Conservation (phyloP, 2,888 invertebrate species). For the Lordiphosa fenestrarum region DNA sequence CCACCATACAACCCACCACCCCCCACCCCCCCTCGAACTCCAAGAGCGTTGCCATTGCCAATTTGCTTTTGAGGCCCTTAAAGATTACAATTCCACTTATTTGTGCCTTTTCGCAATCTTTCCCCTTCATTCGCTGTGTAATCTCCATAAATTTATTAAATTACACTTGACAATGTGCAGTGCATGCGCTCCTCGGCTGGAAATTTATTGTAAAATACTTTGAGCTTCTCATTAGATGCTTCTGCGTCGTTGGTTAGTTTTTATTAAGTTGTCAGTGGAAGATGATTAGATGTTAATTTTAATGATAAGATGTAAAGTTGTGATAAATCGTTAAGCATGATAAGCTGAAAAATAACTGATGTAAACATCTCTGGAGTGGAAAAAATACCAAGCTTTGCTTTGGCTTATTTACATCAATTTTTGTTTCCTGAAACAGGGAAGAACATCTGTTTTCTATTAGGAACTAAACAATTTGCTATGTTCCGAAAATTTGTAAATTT, state of each 20-base stretch:
- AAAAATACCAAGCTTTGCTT: no score
- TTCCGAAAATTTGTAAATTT: no score
- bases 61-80: slow-evolving; percentile 24
- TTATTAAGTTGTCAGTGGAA: slow-evolving; percentile 13
- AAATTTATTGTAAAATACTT: slow-evolving; percentile 2
- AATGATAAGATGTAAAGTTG: not conserved
- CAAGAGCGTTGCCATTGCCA: slow-evolving; percentile 42
- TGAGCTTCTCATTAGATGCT: slow-evolving; percentile 12
- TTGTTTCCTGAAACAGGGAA: no score
- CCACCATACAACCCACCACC: slow-evolving; percentile 1
- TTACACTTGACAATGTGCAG: slow-evolving; percentile 46
- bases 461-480: no score
- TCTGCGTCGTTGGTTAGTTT: slow-evolving; percentile 20
- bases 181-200: not conserved
- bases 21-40: slow-evolving; percentile 4
- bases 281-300: not conserved
- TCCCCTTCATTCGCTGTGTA: slow-evolving; percentile 39
- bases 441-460: no score
- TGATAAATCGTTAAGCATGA: not conserved
- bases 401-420: no score
- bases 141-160: slow-evolving; percentile 64
- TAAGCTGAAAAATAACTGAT: not conserved
- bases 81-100: slow-evolving; percentile 12
- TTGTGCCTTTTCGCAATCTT: slow-evolving; percentile 34
- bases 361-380: no score